phyloP scores from a whole-genome alignment of 2,797 vertebrate genomes.

The Sebastes hopkinsi region DNA sequence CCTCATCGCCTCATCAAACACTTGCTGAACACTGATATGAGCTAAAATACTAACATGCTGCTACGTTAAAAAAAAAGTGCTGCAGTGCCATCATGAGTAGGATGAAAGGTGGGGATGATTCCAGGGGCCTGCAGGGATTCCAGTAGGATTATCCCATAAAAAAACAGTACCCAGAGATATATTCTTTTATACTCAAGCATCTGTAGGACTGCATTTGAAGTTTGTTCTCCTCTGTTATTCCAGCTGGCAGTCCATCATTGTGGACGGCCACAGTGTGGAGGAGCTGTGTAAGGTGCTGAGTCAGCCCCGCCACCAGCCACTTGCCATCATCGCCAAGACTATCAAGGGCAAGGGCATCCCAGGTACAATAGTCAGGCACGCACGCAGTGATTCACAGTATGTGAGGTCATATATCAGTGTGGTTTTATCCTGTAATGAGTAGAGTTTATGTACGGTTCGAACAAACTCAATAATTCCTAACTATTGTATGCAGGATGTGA shows the following conservation, averaged over 20 bases:
- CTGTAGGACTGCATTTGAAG: background rate
- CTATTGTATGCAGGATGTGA: no score
- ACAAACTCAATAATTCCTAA: no score
- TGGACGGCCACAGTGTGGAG: slow-evolving; percentile 94
- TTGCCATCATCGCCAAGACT: slow-evolving; percentile 92
- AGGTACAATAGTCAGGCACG: slow-evolving; percentile 76
- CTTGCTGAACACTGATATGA: background rate
- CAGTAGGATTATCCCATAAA: background rate
- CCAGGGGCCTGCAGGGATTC: background rate
- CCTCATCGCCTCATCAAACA: background rate
- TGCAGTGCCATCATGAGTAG: background rate
- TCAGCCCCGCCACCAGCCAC: slow-evolving; percentile 89
- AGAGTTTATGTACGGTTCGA: background rate
- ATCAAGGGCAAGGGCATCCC: slow-evolving; percentile 92
- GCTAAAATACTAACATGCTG: background rate
- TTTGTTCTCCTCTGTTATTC: background rate
- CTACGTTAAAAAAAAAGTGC: background rate
- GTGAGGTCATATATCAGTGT: background rate
- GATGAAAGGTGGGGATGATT: background rate
- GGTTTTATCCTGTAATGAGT: background rate
- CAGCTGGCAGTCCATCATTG: slow-evolving; percentile 90
- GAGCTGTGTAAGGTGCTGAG: slow-evolving; percentile 92
- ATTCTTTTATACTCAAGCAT: background rate
- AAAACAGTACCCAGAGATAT: background rate
- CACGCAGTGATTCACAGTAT: background rate